Evolutionary conservation across 2,797 vertebrate genomes (phyloP).

Genomic region (Takifugu ocellatus): DNA sequence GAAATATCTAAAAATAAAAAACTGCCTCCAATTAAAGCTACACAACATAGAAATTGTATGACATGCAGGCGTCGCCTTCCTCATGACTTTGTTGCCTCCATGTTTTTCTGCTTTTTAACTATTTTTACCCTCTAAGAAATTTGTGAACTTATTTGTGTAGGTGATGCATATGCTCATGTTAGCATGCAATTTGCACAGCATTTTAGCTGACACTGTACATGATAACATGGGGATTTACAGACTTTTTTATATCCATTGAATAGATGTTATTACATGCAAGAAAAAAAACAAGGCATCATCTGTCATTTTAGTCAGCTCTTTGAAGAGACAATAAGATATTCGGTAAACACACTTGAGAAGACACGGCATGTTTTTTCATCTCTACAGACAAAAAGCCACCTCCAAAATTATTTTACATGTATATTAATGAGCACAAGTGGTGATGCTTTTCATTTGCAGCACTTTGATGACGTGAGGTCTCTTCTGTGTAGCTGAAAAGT

Average conservation of each 20-base stretch:
- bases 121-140: constrained; percentile 45
- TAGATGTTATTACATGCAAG: constrained; percentile 14
- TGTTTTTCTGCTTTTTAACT: constrained; percentile 35
- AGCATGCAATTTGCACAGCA: constrained; percentile 7
- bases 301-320: constrained; percentile 28
- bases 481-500: constrained; percentile 37
- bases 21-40: constrained; percentile 56
- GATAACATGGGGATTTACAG: no score
- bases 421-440: constrained; percentile 49
- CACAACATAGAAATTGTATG: constrained; percentile 68
- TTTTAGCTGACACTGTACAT: background rate
- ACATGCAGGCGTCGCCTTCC: constrained; percentile 31
- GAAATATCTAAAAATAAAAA: constrained; percentile 17
- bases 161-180: constrained; percentile 3
- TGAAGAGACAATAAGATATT: constrained; percentile 5
- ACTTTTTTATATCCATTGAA: background rate
- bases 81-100: constrained; percentile 34
- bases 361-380: constrained; percentile 35
- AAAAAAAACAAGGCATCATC: constrained; percentile 5
- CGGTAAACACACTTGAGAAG: no score
- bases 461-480: constrained; percentile 21
- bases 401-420: constrained; percentile 27
- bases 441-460: constrained; percentile 62
- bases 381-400: constrained; percentile 22
- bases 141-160: constrained; percentile 33